A percentile compares a stretch with the other conserved stretches of the same genome.
Conservation (phyloP, 2,797 vertebrate genomes). For the Agapornis canus region DNA sequence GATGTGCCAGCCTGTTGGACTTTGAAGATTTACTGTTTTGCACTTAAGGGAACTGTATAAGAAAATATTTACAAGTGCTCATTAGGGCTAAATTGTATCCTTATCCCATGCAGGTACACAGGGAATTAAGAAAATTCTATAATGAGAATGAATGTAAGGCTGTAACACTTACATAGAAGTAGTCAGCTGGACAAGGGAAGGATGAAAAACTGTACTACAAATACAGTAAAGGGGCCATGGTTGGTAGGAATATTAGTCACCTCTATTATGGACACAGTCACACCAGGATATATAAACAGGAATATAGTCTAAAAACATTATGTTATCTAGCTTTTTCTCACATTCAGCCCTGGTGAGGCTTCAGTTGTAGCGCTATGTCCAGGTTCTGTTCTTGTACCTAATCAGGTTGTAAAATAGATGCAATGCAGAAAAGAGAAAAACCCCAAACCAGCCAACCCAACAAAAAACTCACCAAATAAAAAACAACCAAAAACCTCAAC, state of each 20-base stretch:
- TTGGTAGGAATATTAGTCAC: background rate
- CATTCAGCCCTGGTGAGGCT: background rate
- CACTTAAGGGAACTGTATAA: constrained; percentile 17
- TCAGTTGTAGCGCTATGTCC: background rate
- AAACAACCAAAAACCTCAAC: background rate
- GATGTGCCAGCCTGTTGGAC: constrained; percentile 6
- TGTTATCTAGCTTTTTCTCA: background rate
- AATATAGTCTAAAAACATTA: background rate
- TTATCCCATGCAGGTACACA: background rate
- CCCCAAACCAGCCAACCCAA: background rate
- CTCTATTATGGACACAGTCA: background rate
- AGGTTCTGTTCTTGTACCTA: background rate
- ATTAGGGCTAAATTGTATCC: constrained; percentile 47
- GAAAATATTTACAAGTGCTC: constrained; percentile 56
- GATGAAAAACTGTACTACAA: background rate
- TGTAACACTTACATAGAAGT: background rate
- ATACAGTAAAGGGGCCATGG: background rate
- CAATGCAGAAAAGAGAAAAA: background rate
- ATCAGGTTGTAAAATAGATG: background rate
- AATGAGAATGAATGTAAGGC: constrained; percentile 33
- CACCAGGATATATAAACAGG: background rate
- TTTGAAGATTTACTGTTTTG: constrained; percentile 34
- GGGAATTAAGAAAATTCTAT: constrained; percentile 14
- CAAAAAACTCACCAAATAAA: background rate
- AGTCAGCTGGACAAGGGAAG: background rate